These are phyloP conservation scores for Cantharis lateralis DNA, from an alignment of 2,888 invertebrate species.

Conservation along the genomic window DNA sequence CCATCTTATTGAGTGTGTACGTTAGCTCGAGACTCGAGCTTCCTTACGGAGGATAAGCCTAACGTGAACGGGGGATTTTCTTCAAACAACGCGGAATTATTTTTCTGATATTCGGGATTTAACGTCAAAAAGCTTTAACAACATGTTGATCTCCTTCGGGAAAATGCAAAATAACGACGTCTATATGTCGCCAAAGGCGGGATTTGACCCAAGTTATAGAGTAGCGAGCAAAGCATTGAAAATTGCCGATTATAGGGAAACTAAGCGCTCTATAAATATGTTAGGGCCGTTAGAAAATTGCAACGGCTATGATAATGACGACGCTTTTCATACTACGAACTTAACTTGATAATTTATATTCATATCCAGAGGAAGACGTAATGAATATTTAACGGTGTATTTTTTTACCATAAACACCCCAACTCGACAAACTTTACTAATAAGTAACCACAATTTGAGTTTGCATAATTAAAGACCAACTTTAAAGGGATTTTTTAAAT, in stretches of 20 bases:
- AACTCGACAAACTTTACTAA: conserved; percentile 23
- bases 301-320: conserved; percentile 31
- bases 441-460: neutral
- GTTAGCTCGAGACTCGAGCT: conserved; percentile 6
- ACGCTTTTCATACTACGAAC: conserved; percentile 18
- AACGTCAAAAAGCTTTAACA: conserved; percentile 27
- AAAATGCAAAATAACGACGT: conserved; percentile 50
- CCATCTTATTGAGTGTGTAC: conserved; percentile 27
- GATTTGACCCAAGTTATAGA: conserved; percentile 49
- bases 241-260: conserved; percentile 52
- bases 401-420: conserved; percentile 39
- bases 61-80: conserved; percentile 20
- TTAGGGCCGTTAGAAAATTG: conserved; percentile 42
- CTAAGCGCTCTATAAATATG: conserved; percentile 51
- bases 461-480: neutral
- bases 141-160: conserved; percentile 47
- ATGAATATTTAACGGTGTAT: conserved; percentile 30
- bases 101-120: conserved; percentile 30
- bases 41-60: conserved; percentile 19
- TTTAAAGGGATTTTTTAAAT: conserved; percentile 2
- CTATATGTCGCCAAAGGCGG: conserved; percentile 50
- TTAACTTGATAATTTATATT: conserved; percentile 42
- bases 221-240: conserved; percentile 49
- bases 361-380: conserved; percentile 32
- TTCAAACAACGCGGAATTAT: conserved; percentile 30